phyloP scores from a whole-genome alignment of 2,888 invertebrate species.

The Conistra vaccinii region DNA sequence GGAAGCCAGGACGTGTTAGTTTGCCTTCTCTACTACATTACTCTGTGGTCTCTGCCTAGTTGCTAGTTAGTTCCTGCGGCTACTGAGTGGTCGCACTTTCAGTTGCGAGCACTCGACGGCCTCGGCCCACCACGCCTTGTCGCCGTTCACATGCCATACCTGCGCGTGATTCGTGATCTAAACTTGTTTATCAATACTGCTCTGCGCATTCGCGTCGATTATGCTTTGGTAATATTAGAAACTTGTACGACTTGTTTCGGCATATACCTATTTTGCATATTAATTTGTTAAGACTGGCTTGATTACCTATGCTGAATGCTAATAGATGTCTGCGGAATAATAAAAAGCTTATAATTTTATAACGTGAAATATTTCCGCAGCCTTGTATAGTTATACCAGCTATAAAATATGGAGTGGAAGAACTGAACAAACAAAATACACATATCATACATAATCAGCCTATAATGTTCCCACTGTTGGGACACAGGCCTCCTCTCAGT shows the following conservation, averaged over 20 bases:
- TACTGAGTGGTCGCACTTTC: constrained; percentile 80
- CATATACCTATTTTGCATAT: constrained; percentile 55
- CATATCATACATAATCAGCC: too few species aligned
- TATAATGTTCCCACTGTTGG: too few species aligned
- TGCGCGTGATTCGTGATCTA: constrained; percentile 80
- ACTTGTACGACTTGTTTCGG: constrained; percentile 57
- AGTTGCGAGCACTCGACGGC: constrained; percentile 82
- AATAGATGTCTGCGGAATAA: constrained; percentile 33
- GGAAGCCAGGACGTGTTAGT: not conserved
- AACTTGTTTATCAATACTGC: constrained; percentile 79
- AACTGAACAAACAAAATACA: not conserved
- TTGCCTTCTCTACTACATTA: constrained; percentile 25
- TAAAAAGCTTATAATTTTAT: constrained; percentile 12
- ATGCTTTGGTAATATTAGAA: constrained; percentile 62
- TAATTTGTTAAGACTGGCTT: constrained; percentile 45
- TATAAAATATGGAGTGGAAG: not conserved
- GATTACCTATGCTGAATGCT: constrained; percentile 21
- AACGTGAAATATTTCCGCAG: constrained; percentile 17
- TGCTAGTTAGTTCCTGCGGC: constrained; percentile 60
- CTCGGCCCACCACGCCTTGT: constrained; percentile 82
- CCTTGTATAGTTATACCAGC: not conserved
- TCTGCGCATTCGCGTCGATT: constrained; percentile 59
- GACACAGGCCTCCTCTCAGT: too few species aligned
- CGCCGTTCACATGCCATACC: constrained; percentile 86
- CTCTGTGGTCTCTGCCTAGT: constrained; percentile 15